Base-by-base conservation (phyloP, 2,113 vertebrate genomes). In the Perccottus glenii region DNA sequence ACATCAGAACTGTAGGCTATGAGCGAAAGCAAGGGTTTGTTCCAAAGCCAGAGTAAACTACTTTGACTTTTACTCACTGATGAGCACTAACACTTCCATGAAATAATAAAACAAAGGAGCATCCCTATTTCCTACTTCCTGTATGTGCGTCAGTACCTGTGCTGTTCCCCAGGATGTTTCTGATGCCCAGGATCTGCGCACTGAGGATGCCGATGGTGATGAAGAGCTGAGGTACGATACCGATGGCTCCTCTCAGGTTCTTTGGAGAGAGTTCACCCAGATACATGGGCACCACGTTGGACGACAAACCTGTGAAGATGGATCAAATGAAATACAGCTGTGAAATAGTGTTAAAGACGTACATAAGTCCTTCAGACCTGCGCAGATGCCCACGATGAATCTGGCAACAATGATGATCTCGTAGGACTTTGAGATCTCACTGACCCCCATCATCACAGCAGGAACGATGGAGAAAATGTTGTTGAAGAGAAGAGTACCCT, bases 221-320 rank as follows among this genome's bases (percentile, higher is more conserved):
- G 87, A 99, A 96, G 7, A 98, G 93, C 90, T 99, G 85, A 0
- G 97, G 97, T 0, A 97, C 35, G 27, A 99, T 88, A 11, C 96
- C 92, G 0, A 95, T 57, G 0, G 94, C 96, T 16, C 97, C 97
- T 73, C 97, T 85, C 61, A 98, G 88, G 80, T 96, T 98, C 82
- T 90, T 96, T 0, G 97, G 96, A 35, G 97, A 82, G 40, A 98
- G 81, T 73, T 99, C 97, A n/a, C 97, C 97, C 33, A 98, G 75
- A 87, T 98, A 99, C 97, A 98, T 98, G 6, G 97, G 96, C 60
- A 98, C 97, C 53, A 98, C 97, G 0, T 84, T 99, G 84, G 97
- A 98, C 3, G 96, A 96, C 71, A 98, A 83, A 43, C 97, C 97
- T 99, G 68, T 51, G 74, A 42, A 77, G 16, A 35, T 6, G 9